A percentile compares a stretch with the other conserved stretches of the same genome.
These are phyloP conservation scores for Spea hammondii DNA, from an alignment of 2,797 vertebrate genomes.

Conservation along the genomic window DNA sequence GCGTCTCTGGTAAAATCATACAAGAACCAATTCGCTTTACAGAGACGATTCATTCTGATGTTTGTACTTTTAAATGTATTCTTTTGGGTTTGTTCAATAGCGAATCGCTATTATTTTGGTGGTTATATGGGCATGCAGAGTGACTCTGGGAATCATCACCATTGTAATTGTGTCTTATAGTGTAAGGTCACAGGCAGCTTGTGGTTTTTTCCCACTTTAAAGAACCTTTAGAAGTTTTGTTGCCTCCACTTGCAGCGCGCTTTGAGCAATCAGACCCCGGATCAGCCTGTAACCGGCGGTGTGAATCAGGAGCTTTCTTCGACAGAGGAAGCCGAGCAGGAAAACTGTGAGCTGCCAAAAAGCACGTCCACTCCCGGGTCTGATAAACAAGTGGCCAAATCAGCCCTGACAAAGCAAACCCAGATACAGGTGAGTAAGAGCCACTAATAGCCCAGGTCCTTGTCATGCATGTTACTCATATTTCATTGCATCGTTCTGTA, in stretches of 20 bases:
- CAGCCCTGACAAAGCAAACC: slow-evolving; percentile 42
- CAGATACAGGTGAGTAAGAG: not conserved
- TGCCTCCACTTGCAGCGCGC: slow-evolving; percentile 51
- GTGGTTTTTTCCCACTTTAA: too few species aligned
- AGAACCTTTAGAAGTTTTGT: not conserved
- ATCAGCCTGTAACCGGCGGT: slow-evolving; percentile 43
- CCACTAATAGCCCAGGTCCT: not conserved
- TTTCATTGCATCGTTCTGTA: too few species aligned
- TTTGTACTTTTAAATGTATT: too few species aligned
- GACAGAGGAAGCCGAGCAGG: not conserved
- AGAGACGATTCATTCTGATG: too few species aligned
- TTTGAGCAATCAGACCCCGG: slow-evolving; percentile 14
- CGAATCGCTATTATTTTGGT: too few species aligned
- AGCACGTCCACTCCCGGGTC: slow-evolving; percentile 46
- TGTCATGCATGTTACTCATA: too few species aligned
- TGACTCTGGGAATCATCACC: too few species aligned
- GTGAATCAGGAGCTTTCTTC: slow-evolving; percentile 37
- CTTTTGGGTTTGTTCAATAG: too few species aligned
- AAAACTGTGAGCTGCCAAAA: not conserved
- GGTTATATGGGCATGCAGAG: too few species aligned
- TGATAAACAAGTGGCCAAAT: slow-evolving; percentile 43
- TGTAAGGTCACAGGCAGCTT: too few species aligned
- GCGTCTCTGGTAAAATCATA: slow-evolving; percentile 62
- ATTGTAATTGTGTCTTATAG: too few species aligned
- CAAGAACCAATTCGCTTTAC: too few species aligned